Evolutionary conservation across 37 sponge, comb jelly and placozoan genomes (phyloP), one percentile per base, ranked within the genome.

Genomic region (Aplysina aerophoba): DNA sequence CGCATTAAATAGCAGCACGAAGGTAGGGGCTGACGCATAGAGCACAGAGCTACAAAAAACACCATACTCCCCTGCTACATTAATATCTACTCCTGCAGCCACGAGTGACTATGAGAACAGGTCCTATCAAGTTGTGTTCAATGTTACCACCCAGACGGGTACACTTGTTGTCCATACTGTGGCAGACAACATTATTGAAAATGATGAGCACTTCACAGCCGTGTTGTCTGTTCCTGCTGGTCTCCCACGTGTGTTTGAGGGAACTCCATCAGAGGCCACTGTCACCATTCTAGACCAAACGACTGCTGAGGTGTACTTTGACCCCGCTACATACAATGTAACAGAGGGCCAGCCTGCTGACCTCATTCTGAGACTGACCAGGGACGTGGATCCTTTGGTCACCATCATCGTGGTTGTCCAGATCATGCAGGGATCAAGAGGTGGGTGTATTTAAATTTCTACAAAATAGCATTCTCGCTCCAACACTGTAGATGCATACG

Each of bases 261-360:
- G 78, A 15, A 24, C 1, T 75, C 78, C 78, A 0, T 19, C 44
- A 53, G 78, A 53, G 21, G 78, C 78, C 44, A 75, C 6, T 21
- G 39, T 75, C 78, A 50, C 24, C 78, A 75, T 75, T 44, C 14
- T 22, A 15, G 78, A 75, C 25, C 21, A 36, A 53, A 75, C 78
- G 2, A 3, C 21, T 36, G 54, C 54, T 38, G 3, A 40, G 20
- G 78, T 75, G 44, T 75, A 15, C 78, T 75, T 75, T 75, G 78
- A 75, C 50, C 78, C 78, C 4, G 21, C 4, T 24, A 36, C 20
- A 12, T 75, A 75, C 22, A 19, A 53, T 16, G 39, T 50, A 40
- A 8, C 8, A 1, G 78, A 75, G 25, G 78, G 78, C 40, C 44
- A 50, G 11, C 1, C 8, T 25, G 78, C 53, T 4, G 41, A 30